Evolutionary conservation across 2,113 vertebrate species (phyloP).

Genomic region (Ictidomys tridecemlineatus): DNA sequence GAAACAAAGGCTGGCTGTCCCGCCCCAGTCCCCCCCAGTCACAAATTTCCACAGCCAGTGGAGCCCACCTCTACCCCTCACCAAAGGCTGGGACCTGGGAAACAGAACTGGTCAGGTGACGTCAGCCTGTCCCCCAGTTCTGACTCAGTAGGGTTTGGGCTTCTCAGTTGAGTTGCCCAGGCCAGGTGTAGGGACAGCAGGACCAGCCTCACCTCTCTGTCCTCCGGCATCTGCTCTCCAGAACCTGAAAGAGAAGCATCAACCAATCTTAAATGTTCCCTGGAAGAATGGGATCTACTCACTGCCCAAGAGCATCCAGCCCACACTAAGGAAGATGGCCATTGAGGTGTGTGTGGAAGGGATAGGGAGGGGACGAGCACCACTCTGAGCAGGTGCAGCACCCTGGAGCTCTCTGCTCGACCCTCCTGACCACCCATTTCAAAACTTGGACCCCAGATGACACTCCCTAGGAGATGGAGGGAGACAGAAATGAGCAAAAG

Average conservation of each 20-base stretch:
- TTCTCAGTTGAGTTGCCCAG: background rate
- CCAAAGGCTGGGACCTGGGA: background rate
- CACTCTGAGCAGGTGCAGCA: background rate
- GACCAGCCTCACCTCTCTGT: background rate
- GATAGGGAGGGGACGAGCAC: background rate
- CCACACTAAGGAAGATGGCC: slow-evolving; percentile 77
- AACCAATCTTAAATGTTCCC: slow-evolving; percentile 63
- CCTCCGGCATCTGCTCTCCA: background rate
- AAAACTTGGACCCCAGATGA: background rate
- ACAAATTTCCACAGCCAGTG: background rate
- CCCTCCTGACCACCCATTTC: background rate
- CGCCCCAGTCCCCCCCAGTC: background rate
- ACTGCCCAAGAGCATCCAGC: slow-evolving; percentile 83
- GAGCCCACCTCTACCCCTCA: background rate
- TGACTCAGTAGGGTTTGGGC: background rate
- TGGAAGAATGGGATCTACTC: slow-evolving; percentile 74
- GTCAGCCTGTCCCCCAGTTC: background rate
- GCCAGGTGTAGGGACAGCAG: background rate
- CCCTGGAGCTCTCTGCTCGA: background rate
- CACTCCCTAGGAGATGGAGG: background rate
- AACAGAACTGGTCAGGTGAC: background rate
- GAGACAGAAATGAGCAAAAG: background rate
- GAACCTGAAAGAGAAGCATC: slow-evolving; percentile 67
- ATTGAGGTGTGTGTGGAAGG: slow-evolving; percentile 82
- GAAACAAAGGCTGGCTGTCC: fast-evolving